Base-by-base conservation (phyloP, 2,113 vertebrate genomes). In the Rhizomys pruinosus region DNA sequence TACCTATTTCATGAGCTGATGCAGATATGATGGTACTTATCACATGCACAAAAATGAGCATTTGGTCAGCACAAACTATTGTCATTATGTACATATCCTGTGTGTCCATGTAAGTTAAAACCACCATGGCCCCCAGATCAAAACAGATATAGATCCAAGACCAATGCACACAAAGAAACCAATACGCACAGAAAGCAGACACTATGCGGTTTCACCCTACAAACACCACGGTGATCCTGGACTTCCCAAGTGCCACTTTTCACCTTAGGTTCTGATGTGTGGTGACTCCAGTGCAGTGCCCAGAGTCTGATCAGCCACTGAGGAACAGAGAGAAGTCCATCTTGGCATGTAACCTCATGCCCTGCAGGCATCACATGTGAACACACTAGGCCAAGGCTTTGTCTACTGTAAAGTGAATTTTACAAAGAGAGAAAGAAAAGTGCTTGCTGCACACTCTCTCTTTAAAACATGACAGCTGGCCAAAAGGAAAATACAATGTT, bases 171-270 rank as follows among this genome's bases (percentile, higher is more conserved):
- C 0, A 44, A 91, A 90, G 81, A 74, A 84, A 71, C 16, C 52
- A 92, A 9, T 17, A 20, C 0, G 11, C 22, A 16, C 20, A 44
- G 72, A 86, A 72, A 29, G 20, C 34, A 95, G 90, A 69, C 2
- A 9, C 2, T 32, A 11, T 7, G 37, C 3, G 57, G 8, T 72
- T 37, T 85, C 19, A 23, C 55, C 69, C 71, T 71, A 20, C 20
- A 80, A 69, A 19, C 25, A 19, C 32, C 59, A 64, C 0, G 25
- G 55, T 57, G 27, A 34, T 68, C 72, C 59, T 27, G 64, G 59
- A 68, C 23, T 6, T 32, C 1, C 59, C 2, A 0, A 2, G 4
- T 0, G 1, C 47, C 11, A 10, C 39, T 80, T n/a, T 52, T 52
- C 47, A 52, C 47, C 11, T 52, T 52, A 11, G 11, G 47, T 52